Evolutionary conservation across 2,797 vertebrate genomes (phyloP), one percentile per base, ranked within the genome.

Genomic region (Pseudochirops corinnae): DNA sequence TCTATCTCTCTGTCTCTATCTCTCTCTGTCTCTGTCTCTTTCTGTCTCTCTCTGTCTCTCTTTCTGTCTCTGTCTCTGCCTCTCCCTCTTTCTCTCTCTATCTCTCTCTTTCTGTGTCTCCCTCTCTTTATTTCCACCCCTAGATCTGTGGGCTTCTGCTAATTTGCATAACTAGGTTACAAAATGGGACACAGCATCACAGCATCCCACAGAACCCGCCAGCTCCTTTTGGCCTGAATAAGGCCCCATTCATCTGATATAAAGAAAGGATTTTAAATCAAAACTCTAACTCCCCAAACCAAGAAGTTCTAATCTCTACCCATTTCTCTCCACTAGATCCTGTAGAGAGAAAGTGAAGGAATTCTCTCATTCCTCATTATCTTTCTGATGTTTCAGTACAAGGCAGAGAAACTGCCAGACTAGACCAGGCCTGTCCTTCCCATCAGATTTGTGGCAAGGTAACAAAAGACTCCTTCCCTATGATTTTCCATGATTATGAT

Each of bases 181-280:
- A 94, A 50, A 74, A 74, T n/a, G 14, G 6, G 74, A 7, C 13
- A 91, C 0, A 92, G 18, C 0, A 4, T 93, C 39, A 74, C 90
- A 52, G 16, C 11, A 62, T 91, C 3, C 93, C 74, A 93, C 24
- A 94, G 33, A 93, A 14, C 4, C 16, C 16, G 50, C 21, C 39
- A 28, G 5, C 10, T 96, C 87, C 50, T 55, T 87, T 90, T 57
- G 90, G 46, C 29, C 67, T 96, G 67, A 94, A 92, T 97, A 93
- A 96, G 94, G 93, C 93, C 39, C 55, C 87, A 95, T 92, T 96
- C 95, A 67, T 91, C 26, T 62, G 39, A 56, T 53, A 13, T 50
- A 90, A 95, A 95, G 26, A 95, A 95, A 95, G 55, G 24, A 55
- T 95, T 94, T 95, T 12, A 93, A 97, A 55, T 28, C 55, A 67